Evolutionary conservation across 2,113 vertebrate genomes (phyloP), one percentile per base, ranked within the genome.

Genomic region (Lates calcarifer): DNA sequence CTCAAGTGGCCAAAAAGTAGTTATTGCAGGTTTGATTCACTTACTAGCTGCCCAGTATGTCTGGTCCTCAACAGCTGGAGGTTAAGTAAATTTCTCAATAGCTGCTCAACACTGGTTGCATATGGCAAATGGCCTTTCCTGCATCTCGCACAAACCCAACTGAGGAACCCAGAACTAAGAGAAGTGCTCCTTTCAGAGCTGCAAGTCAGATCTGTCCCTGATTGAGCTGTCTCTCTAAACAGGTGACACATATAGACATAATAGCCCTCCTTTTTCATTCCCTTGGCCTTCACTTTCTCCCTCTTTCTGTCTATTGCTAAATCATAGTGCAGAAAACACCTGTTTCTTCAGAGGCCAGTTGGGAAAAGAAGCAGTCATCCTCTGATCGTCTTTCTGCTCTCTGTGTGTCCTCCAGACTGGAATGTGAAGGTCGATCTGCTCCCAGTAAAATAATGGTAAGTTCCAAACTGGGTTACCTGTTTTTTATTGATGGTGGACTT

Each of bases 291-390:
- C 28, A 4, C 24, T 47, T 9, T 15, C 29, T 62, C 10, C n/a
- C 8, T 56, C 20, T 10, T 20, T 14, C 45, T 43, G 10, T 35
- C 31, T 47, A 33, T 14, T 66, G 4, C 28, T 68, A 35, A 80
- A 83, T 24, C 69, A 60, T 20, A 64, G 71, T 60, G 67, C 64
- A 81, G 29, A 24, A 77, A 77, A 80, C 74, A 72, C 69, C 77
- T 63, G 74, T 86, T 77, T 72, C 68, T 74, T 63, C 72, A 49
- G 60, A 26, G 74, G 53, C 60, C 43, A 20, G 39, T 3, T 17
- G 60, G 63, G 73, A 73, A 58, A 43, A 57, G 29, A 58, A 69
- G 73, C 68, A n/a, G 78, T 37, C 51, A 9, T 73, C 66, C 24
- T 1, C 65, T 7, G 8, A 24, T 58, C 49, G 18, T 47, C 63